Evolutionary conservation across 2,888 invertebrate genomes (phyloP), one percentile per base, ranked within the genome.

Genomic region (Chelonus formosanus): DNA sequence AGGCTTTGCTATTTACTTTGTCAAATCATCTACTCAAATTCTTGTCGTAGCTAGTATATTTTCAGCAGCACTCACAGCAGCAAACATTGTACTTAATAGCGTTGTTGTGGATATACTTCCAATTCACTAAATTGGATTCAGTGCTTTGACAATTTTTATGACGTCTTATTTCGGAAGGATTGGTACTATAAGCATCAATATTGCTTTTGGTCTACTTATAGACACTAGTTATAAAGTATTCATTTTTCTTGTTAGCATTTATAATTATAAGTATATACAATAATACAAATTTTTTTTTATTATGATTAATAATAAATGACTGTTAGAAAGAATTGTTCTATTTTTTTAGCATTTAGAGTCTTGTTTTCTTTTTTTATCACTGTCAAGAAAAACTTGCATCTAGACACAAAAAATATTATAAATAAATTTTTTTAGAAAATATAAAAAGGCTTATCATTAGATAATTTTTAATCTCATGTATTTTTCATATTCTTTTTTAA

Each of bases 181-280:
- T 0, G 91, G 91, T 0, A 90, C 90, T 0, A 88, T 90, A 67
- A 85, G 86, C 0, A 89, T 90, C 64, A 91, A 90, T 81, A 73
- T 90, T 5, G 86, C 89, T 0, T 89, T 91, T 44, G 91, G 90
- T 3, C 86, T 86, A 34, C 84, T 90, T 3, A 85, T 91, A 59
- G 90, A 90, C 78, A 86, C 85, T 63, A 88, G 88, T 53, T 90
- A 90, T 70, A 88, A 88, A 45, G 86, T 90, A 3, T 90, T 90
- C 0, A 88, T 91, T 74, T 86, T 90, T 61, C 82, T 89, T 1
- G 89, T 90, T 1, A 88, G 88, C 3, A 75, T 88, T 50, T 82
- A 88, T n/a, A 83, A 87, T 1, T 73, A 89, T 89, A 74, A 85
- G 86, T 84, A 40, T 40, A 5, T 5, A 40, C 6, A 40, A 40